These are phyloP conservation scores for Ptilodon capucinus DNA, from an alignment of 2,888 invertebrate species.

Conservation along the genomic window DNA sequence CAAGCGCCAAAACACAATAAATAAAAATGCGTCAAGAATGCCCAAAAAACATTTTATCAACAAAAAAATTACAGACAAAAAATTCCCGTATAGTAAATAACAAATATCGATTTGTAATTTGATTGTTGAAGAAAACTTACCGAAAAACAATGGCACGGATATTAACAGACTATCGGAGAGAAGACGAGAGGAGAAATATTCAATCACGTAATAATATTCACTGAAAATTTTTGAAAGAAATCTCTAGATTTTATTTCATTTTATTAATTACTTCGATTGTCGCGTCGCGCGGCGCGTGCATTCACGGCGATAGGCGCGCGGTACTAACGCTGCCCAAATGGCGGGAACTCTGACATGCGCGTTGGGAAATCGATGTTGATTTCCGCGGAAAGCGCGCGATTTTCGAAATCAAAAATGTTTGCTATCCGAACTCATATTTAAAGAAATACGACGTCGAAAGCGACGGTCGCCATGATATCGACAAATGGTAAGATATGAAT, in stretches of 20 bases:
- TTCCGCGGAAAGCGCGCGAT: slow-evolving; percentile 26
- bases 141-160: slow-evolving; percentile 29
- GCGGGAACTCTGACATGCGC: slow-evolving; percentile 73
- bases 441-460: too few relatives aligned
- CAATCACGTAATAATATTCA: slow-evolving; percentile 3
- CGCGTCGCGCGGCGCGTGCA: slow-evolving; percentile 30
- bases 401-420: slow-evolving; percentile 15
- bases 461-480: too few relatives aligned
- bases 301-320: slow-evolving; percentile 39
- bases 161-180: background rate
- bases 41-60: background rate
- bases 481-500: too few relatives aligned
- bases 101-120: slow-evolving; percentile 41
- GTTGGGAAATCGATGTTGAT: slow-evolving; percentile 73
- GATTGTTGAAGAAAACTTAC: slow-evolving; percentile 35
- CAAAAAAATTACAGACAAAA: background rate
- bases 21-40: too few relatives aligned
- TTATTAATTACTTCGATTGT: slow-evolving; percentile 24
- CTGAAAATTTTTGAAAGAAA: slow-evolving; percentile 20
- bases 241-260: slow-evolving; percentile 23
- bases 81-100: background rate
- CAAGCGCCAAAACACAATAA: too few relatives aligned
- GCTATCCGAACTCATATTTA: too few relatives aligned
- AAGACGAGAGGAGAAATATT: background rate
- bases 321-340: slow-evolving; percentile 39